Conservation (phyloP, 2,888 invertebrate species). For the Cerastis rubricosa region DNA sequence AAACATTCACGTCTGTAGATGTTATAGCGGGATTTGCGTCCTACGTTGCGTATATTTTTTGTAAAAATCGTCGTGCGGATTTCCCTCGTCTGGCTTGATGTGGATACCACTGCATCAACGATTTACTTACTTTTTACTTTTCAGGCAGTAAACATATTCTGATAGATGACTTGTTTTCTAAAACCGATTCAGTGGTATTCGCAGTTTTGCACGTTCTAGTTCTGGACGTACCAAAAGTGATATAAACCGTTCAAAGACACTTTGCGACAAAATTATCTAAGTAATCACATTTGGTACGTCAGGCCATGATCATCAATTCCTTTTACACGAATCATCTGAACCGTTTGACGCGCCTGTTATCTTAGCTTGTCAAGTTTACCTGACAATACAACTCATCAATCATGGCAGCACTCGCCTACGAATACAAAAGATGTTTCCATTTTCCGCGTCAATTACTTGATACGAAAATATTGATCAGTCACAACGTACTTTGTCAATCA, state of each 20-base stretch:
- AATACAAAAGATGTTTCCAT: conserved; percentile 82
- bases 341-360: conserved; percentile 82
- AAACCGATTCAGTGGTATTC: conserved; percentile 49
- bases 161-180: background rate
- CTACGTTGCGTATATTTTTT: conserved; percentile 23
- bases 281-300: conserved; percentile 66
- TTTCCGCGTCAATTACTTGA: conserved; percentile 56
- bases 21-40: conserved; percentile 30
- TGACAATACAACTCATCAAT: conserved; percentile 89
- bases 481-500: conserved; percentile 50
- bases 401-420: conserved; percentile 82
- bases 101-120: conserved; percentile 46
- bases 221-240: conserved; percentile 58
- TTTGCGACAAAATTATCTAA: conserved; percentile 49
- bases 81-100: conserved; percentile 30
- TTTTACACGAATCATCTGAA: conserved; percentile 79
- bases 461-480: conserved; percentile 63
- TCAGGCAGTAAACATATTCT: background rate
- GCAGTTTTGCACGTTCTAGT: conserved; percentile 37
- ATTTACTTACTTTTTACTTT: background rate
- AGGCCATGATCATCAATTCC: conserved; percentile 63
- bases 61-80: conserved; percentile 15
- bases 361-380: conserved; percentile 80
- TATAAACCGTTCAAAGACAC: background rate
- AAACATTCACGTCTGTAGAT: conserved; percentile 41